These are phyloP conservation scores for Salvelinus alpinus DNA, from an alignment of 2,113 vertebrate genomes.

Conservation along the genomic window DNA sequence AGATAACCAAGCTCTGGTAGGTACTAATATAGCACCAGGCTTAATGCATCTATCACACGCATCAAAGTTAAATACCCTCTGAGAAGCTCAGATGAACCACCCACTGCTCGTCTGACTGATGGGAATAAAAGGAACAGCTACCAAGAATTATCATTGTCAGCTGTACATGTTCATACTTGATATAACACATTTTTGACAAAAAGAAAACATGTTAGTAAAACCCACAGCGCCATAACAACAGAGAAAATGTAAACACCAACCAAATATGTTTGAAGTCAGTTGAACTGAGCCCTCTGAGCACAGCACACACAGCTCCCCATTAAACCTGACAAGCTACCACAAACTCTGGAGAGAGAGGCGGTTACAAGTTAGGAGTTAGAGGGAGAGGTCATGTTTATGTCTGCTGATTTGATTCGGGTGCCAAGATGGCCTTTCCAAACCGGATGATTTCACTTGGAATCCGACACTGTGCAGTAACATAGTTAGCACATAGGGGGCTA, in stretches of 20 bases:
- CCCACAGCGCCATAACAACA: background rate
- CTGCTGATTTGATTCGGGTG: conserved; percentile 4
- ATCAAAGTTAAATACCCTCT: conserved; percentile 45
- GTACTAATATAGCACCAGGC: conserved; percentile 48
- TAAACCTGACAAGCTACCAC: background rate
- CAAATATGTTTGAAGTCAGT: conserved; percentile 2
- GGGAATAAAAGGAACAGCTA: background rate
- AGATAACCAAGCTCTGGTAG: conserved; percentile 56
- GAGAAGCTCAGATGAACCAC: conserved; percentile 43
- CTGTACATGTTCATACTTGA: background rate
- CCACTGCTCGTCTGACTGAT: conserved; percentile 31
- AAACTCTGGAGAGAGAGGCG: background rate
- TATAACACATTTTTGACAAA: background rate
- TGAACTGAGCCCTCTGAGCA: background rate
- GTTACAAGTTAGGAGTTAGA: background rate
- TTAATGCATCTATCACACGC: conserved; percentile 56
- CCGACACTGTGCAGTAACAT: background rate
- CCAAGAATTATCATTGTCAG: background rate
- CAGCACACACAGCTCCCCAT: background rate
- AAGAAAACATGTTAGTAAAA: too few species aligned
- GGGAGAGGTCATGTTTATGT: conserved; percentile 13
- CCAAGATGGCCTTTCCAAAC: conserved; percentile 10
- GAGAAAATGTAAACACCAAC: background rate
- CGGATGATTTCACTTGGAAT: conserved; percentile 2
- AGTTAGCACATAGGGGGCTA: background rate